Evolutionary conservation across 2,113 vertebrate species (phyloP).

Genomic region (Neofelis nebulosa): DNA sequence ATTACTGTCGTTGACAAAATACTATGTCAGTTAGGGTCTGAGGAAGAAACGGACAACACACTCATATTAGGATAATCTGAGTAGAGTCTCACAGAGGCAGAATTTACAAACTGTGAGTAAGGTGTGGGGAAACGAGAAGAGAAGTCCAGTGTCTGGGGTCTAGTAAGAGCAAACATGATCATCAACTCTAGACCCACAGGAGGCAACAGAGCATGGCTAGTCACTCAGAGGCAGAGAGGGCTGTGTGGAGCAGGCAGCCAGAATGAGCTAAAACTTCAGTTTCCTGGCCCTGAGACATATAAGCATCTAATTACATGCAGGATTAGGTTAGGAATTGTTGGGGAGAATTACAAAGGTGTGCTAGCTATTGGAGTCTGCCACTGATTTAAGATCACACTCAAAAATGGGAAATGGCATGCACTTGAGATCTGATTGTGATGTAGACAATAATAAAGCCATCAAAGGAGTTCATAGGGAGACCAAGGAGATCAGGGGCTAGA

Average conservation of each 20-base stretch:
- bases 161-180: background rate
- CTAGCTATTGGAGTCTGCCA: background rate
- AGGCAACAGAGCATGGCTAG: background rate
- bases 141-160: background rate
- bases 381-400: background rate
- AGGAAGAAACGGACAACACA: background rate
- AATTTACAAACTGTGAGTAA: background rate
- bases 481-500: background rate
- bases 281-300: background rate
- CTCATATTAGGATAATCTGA: background rate
- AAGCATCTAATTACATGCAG: background rate
- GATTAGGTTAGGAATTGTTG: background rate
- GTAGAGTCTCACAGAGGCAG: background rate
- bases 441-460: background rate
- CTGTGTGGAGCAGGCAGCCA: no score
- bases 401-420: background rate
- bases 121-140: background rate
- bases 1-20: background rate
- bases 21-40: background rate
- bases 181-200: background rate
- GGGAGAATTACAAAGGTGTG: background rate
- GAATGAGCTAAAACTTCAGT: background rate
- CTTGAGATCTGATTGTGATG: background rate
- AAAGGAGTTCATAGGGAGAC: background rate
- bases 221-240: background rate